phyloP scores from a whole-genome alignment of 2,797 vertebrate genomes.

The Diceros bicornis region DNA sequence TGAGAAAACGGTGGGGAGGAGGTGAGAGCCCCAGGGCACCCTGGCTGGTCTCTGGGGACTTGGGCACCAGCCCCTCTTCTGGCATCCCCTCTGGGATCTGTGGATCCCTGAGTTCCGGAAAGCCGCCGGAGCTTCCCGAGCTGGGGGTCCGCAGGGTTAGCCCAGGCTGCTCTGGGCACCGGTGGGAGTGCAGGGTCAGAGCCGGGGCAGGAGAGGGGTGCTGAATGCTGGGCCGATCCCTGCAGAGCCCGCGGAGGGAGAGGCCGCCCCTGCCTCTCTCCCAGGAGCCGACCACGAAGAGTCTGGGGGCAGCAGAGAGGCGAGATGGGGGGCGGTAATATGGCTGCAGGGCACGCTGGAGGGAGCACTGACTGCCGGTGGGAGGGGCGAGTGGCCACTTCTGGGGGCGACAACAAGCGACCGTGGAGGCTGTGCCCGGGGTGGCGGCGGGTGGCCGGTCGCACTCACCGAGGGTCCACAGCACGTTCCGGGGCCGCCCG shows the following conservation, averaged over 20 bases:
- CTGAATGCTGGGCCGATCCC: background rate
- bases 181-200: background rate
- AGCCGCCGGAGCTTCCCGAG: background rate
- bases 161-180: background rate
- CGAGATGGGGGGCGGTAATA: background rate
- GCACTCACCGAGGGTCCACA: constrained; percentile 95
- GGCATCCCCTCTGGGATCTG: background rate
- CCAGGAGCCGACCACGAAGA: background rate
- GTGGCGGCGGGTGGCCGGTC: too few species aligned
- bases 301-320: background rate
- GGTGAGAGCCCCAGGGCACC: too few species aligned
- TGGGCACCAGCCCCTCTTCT: background rate
- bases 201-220: too few species aligned
- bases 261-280: background rate
- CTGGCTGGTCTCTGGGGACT: background rate
- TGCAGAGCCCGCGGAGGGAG: background rate
- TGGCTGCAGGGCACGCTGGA: background rate
- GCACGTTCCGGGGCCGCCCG: constrained; percentile 90
- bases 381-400: background rate
- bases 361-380: background rate
- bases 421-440: background rate
- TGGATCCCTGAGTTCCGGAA: background rate
- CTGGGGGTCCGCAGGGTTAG: background rate
- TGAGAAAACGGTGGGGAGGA: background rate
- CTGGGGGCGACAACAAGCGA: background rate